Base-by-base conservation (phyloP, 1,140 invertebrate species). In the Lycorma delicatula region DNA sequence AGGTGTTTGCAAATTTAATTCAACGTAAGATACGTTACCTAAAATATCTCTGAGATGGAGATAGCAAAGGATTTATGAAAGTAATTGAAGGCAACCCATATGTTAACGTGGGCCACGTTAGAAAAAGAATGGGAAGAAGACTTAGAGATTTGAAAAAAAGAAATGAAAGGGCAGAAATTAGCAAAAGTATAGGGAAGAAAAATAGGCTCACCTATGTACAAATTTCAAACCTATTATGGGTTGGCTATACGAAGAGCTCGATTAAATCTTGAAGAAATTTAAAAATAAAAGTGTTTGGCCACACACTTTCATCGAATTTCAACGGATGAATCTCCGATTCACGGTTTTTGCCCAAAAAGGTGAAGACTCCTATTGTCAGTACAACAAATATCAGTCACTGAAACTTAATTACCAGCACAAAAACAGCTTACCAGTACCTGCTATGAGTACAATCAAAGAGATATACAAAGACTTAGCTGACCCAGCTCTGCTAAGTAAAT, bases 111-210 rank as follows among this genome's bases (percentile, higher is more conserved):
- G 53, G 51, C 36, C 56, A 63, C 36, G 62, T 68, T 6, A 52
- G 62, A 55, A 66, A 68, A 51, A 54, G 68, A 11, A 64, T 69
- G 54, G 61, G 62, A 13, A 61, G 52, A 11, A 60, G 62, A 22
- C 50, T 68, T 18, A 38, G 59, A 4, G 1, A 54, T 6, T 38
- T 26, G 9, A 58, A 54, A 34, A n/a, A 54, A 59, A 56, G 29
- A 41, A 48, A 51, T 53, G 20, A 47, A 41, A 47, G 26, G 34
- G 38, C 53, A 60, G 44, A 54, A 38, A 50, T 46, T 60, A 27
- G 25, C 25, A 6, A 46, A 18, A 29, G 54, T 44, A 16, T 22
- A 46, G 20, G 54, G 41, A 13, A 38, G 61, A 18, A 60, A 57
- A 60, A 59, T 54, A 62, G 61, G 36, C 58, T 64, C n/a, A 62